Base-by-base conservation (phyloP, 2,797 vertebrate genomes). In the Tachyglossus aculeatus region DNA sequence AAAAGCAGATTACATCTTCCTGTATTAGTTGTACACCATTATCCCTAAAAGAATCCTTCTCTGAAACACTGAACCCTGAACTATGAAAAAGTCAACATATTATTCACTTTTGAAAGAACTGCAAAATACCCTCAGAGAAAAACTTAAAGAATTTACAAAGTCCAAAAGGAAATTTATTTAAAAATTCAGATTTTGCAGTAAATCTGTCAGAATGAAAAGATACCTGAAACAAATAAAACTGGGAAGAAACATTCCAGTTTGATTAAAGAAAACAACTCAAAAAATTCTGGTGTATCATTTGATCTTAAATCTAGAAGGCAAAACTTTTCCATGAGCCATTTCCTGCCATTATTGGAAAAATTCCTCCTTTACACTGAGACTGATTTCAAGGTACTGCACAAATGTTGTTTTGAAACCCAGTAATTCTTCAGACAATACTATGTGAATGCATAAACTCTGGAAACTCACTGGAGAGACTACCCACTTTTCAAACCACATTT, bases 401-500 rank as follows among this genome's bases (percentile, higher is more conserved):
- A n/a, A 32, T 73, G 88, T 86, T 92, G 89, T 90, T 92, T 89
- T 91, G 79, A 91, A 74, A 69, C 57, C 22, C 47, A 83, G 57
- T 18, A 78, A n/a, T 32, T 80, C 66, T 85, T 86, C 79, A 82
- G 78, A 80, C 82, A 84, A 83, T 71, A 85, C 73, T 56, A 54
- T 51, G 80, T 82, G 75, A 91, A 88, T 3, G 62, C 82, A 78
- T 81, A 89, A 86, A 85, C 81, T 76, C 71, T 94, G 92, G 92
- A 93, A 94, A 94, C 90, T 90, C 85, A 88, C 77, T 91, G 91
- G 91, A 92, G 87, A 88, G 56, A 85, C 73, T 87, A 85, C 91
- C 91, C 87, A 90, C 90, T 84, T 89, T 78, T 88, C 86, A 92
- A 86, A 94, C 91, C 92, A 93, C 90, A 92, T 81, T 94, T 94